phyloP scores from a whole-genome alignment of 2,113 vertebrate species.

The Hassar affinis region DNA sequence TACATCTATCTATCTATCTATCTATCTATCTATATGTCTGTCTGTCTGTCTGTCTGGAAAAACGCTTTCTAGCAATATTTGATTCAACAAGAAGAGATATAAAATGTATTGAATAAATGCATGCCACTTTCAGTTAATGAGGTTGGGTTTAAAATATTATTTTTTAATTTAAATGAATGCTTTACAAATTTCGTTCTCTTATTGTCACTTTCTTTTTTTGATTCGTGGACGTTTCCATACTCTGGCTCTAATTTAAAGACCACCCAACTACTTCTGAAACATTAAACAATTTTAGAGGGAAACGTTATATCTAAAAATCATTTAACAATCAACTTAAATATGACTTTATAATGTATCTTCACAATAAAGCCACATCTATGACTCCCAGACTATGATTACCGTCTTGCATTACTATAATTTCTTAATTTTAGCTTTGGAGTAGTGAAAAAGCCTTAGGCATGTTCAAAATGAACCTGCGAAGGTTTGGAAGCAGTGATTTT shows the following conservation, averaged over 20 bases:
- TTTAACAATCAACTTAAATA: background rate
- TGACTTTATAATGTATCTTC: background rate
- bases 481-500: conserved; percentile 39
- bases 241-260: conserved; percentile 3
- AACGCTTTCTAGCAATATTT: background rate
- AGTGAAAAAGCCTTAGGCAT: conserved; percentile 15
- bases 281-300: background rate
- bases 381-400: conserved; percentile 10
- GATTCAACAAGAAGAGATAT: background rate
- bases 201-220: background rate
- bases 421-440: background rate
- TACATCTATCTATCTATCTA: no score
- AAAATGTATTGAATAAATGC: background rate
- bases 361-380: background rate
- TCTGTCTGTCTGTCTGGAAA: no score
- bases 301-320: background rate
- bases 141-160: background rate
- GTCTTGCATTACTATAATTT: background rate
- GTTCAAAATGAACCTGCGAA: conserved; percentile 28
- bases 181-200: background rate
- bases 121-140: background rate
- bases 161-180: background rate
- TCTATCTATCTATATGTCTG: no score
- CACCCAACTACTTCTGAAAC: background rate
- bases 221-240: background rate